phyloP scores from a whole-genome alignment of 2,797 vertebrate genomes.

The Rhinella marina region DNA sequence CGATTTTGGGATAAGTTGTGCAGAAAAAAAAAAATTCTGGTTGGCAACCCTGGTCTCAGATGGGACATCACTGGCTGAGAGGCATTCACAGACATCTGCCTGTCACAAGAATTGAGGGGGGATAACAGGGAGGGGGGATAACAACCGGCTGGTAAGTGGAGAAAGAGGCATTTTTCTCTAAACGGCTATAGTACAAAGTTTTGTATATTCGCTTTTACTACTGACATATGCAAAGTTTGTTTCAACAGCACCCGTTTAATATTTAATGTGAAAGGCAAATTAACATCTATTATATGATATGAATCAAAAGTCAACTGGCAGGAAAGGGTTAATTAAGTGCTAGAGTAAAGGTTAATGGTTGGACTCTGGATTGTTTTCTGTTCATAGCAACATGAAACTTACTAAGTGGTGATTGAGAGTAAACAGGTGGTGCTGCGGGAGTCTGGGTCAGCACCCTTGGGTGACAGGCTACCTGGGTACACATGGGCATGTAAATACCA shows the following conservation, averaged over 20 bases:
- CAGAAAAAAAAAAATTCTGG: no score
- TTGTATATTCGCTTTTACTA: no score
- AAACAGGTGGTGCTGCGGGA: background rate
- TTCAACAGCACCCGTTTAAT: background rate
- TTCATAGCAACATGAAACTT: constrained; percentile 20
- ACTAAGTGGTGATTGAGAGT: background rate
- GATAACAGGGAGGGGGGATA: no score
- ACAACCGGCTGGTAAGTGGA: no score
- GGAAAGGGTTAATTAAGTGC: background rate
- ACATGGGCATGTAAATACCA: background rate
- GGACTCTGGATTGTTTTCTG: constrained; percentile 40
- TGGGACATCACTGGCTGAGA: no score
- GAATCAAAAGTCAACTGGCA: background rate
- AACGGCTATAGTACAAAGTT: no score
- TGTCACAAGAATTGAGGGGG: no score
- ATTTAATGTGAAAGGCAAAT: background rate
- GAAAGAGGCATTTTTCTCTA: no score
- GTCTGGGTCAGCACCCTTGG: background rate
- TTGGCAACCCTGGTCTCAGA: no score
- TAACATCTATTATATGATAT: background rate
- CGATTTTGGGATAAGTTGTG: no score
- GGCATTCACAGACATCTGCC: no score
- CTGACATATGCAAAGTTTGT: no score
- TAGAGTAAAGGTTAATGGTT: constrained; percentile 13
- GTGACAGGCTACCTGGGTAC: background rate